These are phyloP conservation scores for Volucella bombylans DNA, from an alignment of 2,888 invertebrate genomes.

Conservation along the genomic window DNA sequence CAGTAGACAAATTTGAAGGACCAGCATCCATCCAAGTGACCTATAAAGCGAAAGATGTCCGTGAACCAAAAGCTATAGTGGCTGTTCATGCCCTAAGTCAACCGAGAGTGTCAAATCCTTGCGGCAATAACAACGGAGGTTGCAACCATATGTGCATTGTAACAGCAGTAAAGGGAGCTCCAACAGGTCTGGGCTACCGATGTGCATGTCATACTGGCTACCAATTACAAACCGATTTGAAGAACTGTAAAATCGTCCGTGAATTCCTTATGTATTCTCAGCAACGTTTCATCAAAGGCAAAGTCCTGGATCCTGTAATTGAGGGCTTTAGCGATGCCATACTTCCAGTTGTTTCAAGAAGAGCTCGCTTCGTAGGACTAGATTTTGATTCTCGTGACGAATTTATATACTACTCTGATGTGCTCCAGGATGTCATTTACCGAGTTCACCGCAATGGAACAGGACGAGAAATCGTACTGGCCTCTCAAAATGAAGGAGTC, in stretches of 20 bases:
- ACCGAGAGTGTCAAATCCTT: conserved; percentile 90
- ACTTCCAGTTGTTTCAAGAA: conserved; percentile 93
- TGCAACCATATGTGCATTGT: conserved; percentile 98
- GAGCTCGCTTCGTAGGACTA: conserved; percentile 96
- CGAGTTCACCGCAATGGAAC: conserved; percentile 90
- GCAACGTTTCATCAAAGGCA: conserved; percentile 97
- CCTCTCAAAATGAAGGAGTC: conserved; percentile 98
- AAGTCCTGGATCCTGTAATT: conserved; percentile 92
- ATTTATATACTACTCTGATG: conserved; percentile 98
- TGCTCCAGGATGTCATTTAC: conserved; percentile 96
- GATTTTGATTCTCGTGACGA: conserved; percentile 96
- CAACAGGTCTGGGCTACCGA: conserved; percentile 90
- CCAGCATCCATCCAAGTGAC: conserved; percentile 90
- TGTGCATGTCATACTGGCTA: conserved; percentile 96
- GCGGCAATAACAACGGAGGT: conserved; percentile 92
- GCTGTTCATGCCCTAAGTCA: conserved; percentile 91
- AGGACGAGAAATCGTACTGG: conserved; percentile 93
- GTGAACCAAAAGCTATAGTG: conserved; percentile 92
- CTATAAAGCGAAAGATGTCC: conserved; percentile 90
- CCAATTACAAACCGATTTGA: conserved; percentile 88
- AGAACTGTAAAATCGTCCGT: conserved; percentile 90
- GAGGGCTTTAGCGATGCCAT: conserved; percentile 98
- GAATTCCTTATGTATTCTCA: conserved; percentile 98
- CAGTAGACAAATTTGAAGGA: conserved; percentile 92
- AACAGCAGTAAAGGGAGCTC: conserved; percentile 87